These are phyloP conservation scores for Desmodus rotundus DNA, from an alignment of 2,113 vertebrate species.

Conservation along the genomic window DNA sequence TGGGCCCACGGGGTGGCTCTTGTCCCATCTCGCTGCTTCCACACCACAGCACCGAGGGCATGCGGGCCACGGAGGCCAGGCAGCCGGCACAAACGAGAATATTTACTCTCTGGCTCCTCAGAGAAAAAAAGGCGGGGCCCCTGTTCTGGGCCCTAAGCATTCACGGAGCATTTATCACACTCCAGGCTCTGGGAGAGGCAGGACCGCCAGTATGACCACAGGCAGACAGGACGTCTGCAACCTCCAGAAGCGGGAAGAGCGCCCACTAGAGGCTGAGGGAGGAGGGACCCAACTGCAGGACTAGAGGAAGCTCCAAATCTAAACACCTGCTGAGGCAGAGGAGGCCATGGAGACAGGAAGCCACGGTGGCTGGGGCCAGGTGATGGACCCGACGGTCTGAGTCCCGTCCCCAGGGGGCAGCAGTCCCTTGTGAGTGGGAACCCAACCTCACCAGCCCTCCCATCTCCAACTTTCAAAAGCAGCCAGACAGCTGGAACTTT, in stretches of 20 bases:
- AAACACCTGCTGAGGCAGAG: background rate
- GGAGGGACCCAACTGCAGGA: background rate
- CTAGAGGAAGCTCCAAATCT: background rate
- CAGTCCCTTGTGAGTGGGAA: background rate
- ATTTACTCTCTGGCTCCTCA: background rate
- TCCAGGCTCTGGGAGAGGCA: background rate
- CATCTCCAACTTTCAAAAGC: background rate
- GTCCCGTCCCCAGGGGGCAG: background rate
- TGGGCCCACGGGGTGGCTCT: background rate
- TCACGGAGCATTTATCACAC: background rate
- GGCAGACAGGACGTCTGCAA: background rate
- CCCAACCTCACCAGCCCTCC: background rate
- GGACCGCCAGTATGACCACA: background rate
- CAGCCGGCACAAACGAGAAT: background rate
- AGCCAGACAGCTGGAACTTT: background rate
- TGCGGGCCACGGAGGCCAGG: background rate
- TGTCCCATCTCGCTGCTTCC: background rate
- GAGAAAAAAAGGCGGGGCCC: background rate
- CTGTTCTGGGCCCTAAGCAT: background rate
- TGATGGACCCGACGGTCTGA: background rate
- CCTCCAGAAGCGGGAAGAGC: too few species aligned
- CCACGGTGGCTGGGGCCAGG: background rate
- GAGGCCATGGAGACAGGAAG: background rate
- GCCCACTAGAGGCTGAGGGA: background rate
- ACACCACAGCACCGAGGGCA: fast-evolving